Evolutionary conservation across 2,888 invertebrate genomes (phyloP).

Genomic region (Eupithecia vulgata): DNA sequence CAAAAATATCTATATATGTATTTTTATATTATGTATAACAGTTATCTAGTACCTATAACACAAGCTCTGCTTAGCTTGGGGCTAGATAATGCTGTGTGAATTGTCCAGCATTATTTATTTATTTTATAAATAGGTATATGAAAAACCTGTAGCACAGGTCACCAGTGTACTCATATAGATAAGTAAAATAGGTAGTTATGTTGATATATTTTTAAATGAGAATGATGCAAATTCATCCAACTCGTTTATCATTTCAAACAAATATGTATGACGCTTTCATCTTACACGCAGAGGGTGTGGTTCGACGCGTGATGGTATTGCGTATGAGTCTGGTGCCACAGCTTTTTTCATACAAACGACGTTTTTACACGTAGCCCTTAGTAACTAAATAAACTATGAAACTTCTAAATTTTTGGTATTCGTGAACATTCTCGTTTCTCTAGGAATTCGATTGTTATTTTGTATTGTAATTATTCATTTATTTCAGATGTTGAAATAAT

Average conservation of each 20-base stretch:
- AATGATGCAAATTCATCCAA: constrained; percentile 13
- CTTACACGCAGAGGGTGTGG: constrained; percentile 38
- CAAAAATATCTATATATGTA: too few species aligned
- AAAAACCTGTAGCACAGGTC: too few species aligned
- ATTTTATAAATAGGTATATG: too few species aligned
- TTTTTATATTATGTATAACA: too few species aligned
- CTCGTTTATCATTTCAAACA: constrained; percentile 2
- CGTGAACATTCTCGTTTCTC: neutral
- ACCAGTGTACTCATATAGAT: neutral
- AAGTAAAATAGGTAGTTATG: neutral
- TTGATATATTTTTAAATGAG: neutral
- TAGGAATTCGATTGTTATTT: too few species aligned
- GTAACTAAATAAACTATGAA: neutral
- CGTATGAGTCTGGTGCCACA: constrained; percentile 1
- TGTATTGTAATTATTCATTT: too few species aligned
- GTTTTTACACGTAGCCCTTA: neutral
- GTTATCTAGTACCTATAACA: too few species aligned
- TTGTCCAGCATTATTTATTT: too few species aligned
- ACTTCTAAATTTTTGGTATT: neutral
- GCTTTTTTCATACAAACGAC: constrained; percentile 4
- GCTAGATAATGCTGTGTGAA: too few species aligned
- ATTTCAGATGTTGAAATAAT: too few species aligned
- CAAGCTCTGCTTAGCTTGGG: too few species aligned
- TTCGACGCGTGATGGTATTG: constrained; percentile 30
- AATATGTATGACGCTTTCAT: constrained; percentile 23